These are phyloP conservation scores for Tachysurus vachellii DNA, from an alignment of 2,113 vertebrate species.

Conservation along the genomic window DNA sequence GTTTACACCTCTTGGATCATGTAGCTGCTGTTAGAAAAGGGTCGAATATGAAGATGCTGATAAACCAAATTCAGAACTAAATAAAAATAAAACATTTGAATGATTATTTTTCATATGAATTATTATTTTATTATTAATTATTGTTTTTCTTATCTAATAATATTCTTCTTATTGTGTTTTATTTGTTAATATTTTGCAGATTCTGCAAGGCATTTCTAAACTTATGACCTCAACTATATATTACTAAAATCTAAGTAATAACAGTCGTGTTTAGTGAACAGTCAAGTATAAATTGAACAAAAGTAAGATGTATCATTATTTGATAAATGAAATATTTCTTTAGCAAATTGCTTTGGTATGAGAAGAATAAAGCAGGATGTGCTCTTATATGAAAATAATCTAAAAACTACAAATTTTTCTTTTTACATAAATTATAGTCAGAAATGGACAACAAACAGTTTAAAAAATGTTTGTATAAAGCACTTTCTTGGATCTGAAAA, in stretches of 20 bases:
- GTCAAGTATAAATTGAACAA: neutral
- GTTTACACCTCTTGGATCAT: no score
- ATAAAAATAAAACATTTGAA: no score
- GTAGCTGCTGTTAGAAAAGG: no score
- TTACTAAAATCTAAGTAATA: neutral
- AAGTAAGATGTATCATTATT: neutral
- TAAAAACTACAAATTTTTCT: neutral
- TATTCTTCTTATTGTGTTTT: no score
- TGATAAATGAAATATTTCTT: neutral
- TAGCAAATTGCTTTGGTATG: neutral
- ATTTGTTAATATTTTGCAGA: no score
- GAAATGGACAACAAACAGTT: neutral
- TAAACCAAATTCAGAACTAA: no score
- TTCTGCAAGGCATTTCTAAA: no score
- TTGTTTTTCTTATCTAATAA: no score
- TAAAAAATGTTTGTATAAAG: neutral
- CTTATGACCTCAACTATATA: no score
- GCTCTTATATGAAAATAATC: neutral
- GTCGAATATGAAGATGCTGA: no score
- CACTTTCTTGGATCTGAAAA: neutral
- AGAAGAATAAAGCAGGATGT: neutral
- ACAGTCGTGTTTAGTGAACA: neutral
- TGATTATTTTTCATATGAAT: no score
- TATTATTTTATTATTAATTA: no score
- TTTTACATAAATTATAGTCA: neutral